Evolutionary conservation across 64 coral and sea anemone genomes (phyloP).

Genomic region (Cladopsammia gracilis): DNA sequence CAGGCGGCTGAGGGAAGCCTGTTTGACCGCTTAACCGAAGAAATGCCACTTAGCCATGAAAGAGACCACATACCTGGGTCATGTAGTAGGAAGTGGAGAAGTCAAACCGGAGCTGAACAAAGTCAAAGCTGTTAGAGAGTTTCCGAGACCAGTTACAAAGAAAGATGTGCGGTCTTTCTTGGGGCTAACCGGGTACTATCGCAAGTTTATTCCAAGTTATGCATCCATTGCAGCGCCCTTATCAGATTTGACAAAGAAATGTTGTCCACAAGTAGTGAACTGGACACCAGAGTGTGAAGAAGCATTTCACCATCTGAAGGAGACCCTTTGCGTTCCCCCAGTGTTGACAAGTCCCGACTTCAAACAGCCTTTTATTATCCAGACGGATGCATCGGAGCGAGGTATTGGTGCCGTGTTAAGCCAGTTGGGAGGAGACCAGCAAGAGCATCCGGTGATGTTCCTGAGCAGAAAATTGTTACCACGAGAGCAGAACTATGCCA

Average conservation of each 20-base stretch:
- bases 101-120: background rate
- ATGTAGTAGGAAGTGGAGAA: too few species aligned
- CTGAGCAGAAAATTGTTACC: constrained; percentile 26
- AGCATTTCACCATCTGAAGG: constrained; percentile 2
- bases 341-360: constrained; percentile 11
- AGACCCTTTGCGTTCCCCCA: background rate
- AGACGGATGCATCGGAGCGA: constrained; percentile 43
- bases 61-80: constrained; percentile 23
- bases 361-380: constrained; percentile 3
- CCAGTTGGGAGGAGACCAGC: background rate
- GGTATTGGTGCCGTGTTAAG: constrained; percentile 1
- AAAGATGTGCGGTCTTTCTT: constrained; percentile 25
- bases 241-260: constrained; percentile 16
- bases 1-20: background rate
- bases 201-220: constrained; percentile 17
- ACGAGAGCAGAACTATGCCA: constrained; percentile 19
- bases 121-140: background rate
- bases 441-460: constrained; percentile 2
- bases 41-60: background rate
- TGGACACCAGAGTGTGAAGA: background rate
- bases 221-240: constrained; percentile 1
- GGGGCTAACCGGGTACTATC: constrained; percentile 13
- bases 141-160: background rate
- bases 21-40: background rate
- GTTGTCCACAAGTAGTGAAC: too few species aligned